Evolutionary conservation across 2,888 invertebrate species (phyloP), one percentile per base, ranked within the genome.

Genomic region (Crepidodera aurea): DNA sequence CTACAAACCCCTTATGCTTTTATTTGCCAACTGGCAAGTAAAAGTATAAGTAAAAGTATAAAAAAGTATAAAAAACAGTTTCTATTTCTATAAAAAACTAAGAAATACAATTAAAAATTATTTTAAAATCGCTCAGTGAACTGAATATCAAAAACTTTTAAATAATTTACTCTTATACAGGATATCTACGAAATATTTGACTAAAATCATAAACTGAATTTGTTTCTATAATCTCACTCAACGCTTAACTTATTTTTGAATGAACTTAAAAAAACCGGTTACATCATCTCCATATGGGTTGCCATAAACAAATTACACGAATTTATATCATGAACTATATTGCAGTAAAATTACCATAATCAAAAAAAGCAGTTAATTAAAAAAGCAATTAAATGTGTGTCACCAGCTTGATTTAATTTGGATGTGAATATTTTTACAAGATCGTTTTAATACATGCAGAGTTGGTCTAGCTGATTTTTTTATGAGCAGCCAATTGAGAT

Each of bases 221-320:
- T 64, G 51, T 60, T 60, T 64, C 51, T 51, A 22, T 57, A 61
- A 65, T 55, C 59, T 62, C 60, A 63, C 39, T 53, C 62, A 53
- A 65, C 58, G 68, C 66, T 65, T 66, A n/a, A n/a, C 66, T 60
- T 59, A 61, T 65, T 62, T 68, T 69, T 56, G 65, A 67, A 66
- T 65, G 46, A 54, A 66, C 51, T 66, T 62, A 53, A 69, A 67
- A 69, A 62, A 69, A 66, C 62, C 39, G 55, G 44, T 65, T 65
- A 63, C 65, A 65, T 65, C 65, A 65, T 55, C 54, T 44, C 25
- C 57, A 27, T 54, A 39, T 50, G 46, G 39, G 53, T 57, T 53
- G 22, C 27, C 13, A 42, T 53, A 61, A 64, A 64, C 54, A 61
- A 29, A 58, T 53, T 56, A 54, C 22, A 22, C 12, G 8, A 39